Evolutionary conservation across 92 coral and sea anemone genomes (phyloP).

Genomic region (Umimayanthus chanpuru): DNA sequence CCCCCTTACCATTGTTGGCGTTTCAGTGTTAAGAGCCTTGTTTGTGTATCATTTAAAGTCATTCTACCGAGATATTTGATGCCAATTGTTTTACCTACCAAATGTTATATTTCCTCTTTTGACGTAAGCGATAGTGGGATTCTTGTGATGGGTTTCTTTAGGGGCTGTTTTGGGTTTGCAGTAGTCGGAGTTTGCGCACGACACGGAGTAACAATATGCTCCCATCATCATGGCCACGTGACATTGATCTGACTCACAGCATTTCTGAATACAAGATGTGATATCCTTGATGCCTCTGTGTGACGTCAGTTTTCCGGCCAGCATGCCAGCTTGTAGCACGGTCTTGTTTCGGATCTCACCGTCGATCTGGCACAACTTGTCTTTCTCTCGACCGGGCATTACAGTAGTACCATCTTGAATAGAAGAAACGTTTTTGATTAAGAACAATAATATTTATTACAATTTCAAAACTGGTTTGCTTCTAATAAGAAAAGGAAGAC

Average conservation of each 20-base stretch:
- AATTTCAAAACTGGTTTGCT: too few species aligned
- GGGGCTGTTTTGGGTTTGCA: slow-evolving; percentile 91
- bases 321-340: slow-evolving; percentile 91
- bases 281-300: slow-evolving; percentile 79
- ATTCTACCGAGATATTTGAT: background rate
- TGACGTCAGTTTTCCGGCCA: slow-evolving; percentile 87
- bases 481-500: too few species aligned
- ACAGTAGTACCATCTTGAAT: slow-evolving; percentile 58
- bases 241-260: slow-evolving; percentile 82
- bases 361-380: slow-evolving; percentile 76
- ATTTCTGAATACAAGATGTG: slow-evolving; percentile 80
- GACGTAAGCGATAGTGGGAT: slow-evolving; percentile 89
- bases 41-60: background rate
- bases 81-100: slow-evolving; percentile 59
- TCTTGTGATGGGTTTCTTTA: slow-evolving; percentile 70
- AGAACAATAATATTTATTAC: too few species aligned
- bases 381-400: slow-evolving; percentile 58
- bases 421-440: background rate
- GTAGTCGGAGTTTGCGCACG: slow-evolving; percentile 79
- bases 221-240: slow-evolving; percentile 98
- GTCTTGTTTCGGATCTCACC: slow-evolving; percentile 88
- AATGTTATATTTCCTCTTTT: slow-evolving; percentile 83
- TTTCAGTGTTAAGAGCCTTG: background rate
- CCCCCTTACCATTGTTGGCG: too few species aligned
- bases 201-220: slow-evolving; percentile 85